phyloP scores from a whole-genome alignment of 2,888 invertebrate species.

The Eremobia ochroleuca region DNA sequence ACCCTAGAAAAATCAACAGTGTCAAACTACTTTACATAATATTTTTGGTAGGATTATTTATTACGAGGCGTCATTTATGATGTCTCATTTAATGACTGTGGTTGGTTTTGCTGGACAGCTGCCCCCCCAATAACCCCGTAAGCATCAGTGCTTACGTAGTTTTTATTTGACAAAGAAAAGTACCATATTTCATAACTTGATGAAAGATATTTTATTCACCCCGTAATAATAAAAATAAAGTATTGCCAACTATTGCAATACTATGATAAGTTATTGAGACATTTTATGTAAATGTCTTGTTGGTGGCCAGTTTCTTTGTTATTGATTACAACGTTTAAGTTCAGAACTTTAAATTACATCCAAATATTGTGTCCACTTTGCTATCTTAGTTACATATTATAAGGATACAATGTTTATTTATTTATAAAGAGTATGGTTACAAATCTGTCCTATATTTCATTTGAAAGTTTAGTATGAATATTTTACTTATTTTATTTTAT shows the following conservation, averaged over 20 bases:
- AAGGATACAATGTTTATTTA: background rate
- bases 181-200: constrained; percentile 27
- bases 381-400: constrained; percentile 4
- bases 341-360: background rate
- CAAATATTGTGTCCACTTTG: constrained; percentile 6
- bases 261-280: constrained; percentile 18
- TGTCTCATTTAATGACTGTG: too few relatives aligned
- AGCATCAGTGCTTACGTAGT: background rate
- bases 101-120: too few relatives aligned
- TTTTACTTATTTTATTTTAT: too few relatives aligned
- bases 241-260: constrained; percentile 19
- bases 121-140: too few relatives aligned
- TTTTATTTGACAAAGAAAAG: background rate
- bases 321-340: constrained; percentile 18
- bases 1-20: too few relatives aligned
- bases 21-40: too few relatives aligned
- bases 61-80: too few relatives aligned
- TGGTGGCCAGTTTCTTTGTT: constrained; percentile 25
- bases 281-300: constrained; percentile 1
- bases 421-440: background rate
- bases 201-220: constrained; percentile 13
- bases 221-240: constrained; percentile 15
- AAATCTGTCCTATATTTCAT: background rate
- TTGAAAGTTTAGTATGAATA: background rate
- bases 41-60: too few relatives aligned